A percentile compares a stretch with the other conserved stretches of the same genome.
phyloP scores from a whole-genome alignment of 2,113 vertebrate species.

The Uria aalge region DNA sequence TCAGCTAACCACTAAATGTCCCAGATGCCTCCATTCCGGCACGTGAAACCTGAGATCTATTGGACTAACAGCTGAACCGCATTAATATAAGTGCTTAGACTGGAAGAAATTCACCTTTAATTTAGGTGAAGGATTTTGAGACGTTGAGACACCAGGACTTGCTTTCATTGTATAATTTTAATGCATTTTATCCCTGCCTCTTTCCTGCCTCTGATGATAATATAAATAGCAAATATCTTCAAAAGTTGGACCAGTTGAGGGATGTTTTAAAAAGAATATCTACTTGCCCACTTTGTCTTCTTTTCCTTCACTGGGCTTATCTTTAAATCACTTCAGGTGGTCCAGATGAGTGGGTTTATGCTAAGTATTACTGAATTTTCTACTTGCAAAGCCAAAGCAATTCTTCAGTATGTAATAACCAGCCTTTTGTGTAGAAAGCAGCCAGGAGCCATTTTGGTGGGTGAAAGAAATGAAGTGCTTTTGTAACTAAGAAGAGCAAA shows the following conservation, averaged over 20 bases:
- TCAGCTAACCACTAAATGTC: neutral
- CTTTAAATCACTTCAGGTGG: neutral
- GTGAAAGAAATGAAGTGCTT: constrained; percentile 2
- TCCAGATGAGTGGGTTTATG: neutral
- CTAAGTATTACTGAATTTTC: neutral
- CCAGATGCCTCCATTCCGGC: neutral
- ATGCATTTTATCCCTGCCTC: neutral
- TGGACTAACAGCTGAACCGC: neutral
- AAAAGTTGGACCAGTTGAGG: neutral
- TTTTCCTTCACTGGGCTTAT: neutral
- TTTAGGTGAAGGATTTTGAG: neutral
- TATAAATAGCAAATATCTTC: neutral
- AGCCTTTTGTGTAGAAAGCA: neutral
- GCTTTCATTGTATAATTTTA: neutral
- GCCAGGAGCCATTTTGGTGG: neutral
- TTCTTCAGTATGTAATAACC: neutral
- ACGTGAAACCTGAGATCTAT: neutral
- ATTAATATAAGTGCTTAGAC: neutral
- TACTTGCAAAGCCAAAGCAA: neutral
- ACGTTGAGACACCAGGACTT: neutral
- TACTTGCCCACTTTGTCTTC: neutral
- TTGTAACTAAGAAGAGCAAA: neutral
- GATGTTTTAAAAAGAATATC: neutral
- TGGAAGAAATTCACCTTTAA: neutral
- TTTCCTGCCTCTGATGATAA: neutral